Evolutionary conservation across 2,797 vertebrate genomes (phyloP), one percentile per base, ranked within the genome.

Genomic region (Anabacerthia variegaticeps): DNA sequence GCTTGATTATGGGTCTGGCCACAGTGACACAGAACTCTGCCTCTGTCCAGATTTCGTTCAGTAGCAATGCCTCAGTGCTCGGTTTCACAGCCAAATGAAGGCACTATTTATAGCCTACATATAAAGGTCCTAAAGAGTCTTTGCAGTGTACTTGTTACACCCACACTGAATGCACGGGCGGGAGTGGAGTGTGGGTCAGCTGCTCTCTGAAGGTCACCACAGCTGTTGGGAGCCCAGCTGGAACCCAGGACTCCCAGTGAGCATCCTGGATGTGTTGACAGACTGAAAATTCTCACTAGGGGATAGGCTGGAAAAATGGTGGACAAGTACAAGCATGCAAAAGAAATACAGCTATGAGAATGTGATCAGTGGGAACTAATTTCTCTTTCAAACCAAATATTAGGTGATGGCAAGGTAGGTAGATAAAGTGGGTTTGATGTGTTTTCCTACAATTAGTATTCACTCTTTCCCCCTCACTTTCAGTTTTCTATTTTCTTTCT

Each of bases 381-480:
- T 85, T 95, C 49, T 55, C 49, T 94, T 95, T 77, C 37, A 83
- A 27, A 7, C 26, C 32, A 77, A 77, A 7, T 80, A 79, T 24
- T 51, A 75, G 32, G 37, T 8, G 4, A 76, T 30, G 46, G 14
- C 58, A 83, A 54, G 21, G 76, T 34, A 87, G 36, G 32, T 26
- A 65, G 63, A 49, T 54, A 18, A 89, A 88, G 32, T n/a, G 43
- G 14, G 5, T 84, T 93, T 90, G 69, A 73, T 86, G 14, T 72
- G 41, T 5, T 79, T 87, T 95, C 22, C 56, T 71, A 41, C 56
- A 85, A 84, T 87, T 59, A 74, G 17, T 80, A 72, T 65, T 81
- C 12, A 3, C n/a, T 63, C 39, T 21, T 2, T 0, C 0, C 1
- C 3, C 21, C 15, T 6, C 3, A 1, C 39, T n/a, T 10, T 10